Percentiles rank a stretch among this genome's conserved stretches.
Evolutionary conservation across 2,888 invertebrate species (phyloP).

Genomic region (Gandaritis pyraliata): DNA sequence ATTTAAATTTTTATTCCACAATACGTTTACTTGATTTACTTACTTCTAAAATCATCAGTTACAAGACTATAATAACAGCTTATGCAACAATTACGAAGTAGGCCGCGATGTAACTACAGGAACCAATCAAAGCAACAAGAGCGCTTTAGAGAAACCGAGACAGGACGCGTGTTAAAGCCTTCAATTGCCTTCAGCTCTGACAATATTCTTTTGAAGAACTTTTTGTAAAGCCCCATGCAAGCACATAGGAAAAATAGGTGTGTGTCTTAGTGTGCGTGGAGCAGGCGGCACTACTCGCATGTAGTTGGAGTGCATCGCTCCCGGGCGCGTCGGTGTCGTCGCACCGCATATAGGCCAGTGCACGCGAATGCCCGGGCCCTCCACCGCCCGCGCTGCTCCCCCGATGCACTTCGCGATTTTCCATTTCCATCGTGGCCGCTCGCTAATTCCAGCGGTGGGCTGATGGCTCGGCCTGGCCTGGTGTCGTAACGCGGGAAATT

Average conservation of each 20-base stretch:
- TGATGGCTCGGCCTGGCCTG: conserved; percentile 51
- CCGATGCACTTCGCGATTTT: conserved; percentile 78
- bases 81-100: conserved; percentile 33
- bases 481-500: conserved; percentile 73
- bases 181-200: conserved; percentile 68
- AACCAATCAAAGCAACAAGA: conserved; percentile 35
- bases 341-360: conserved; percentile 85
- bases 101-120: conserved; percentile 39
- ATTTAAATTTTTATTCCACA: conserved; percentile 9
- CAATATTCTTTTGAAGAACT: conserved; percentile 70
- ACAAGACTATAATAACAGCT: conserved; percentile 30
- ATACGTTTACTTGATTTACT: conserved; percentile 18
- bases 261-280: conserved; percentile 74
- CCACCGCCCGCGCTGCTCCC: conserved; percentile 44
- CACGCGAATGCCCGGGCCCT: conserved; percentile 79
- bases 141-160: conserved; percentile 20
- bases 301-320: conserved; percentile 83
- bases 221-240: conserved; percentile 68
- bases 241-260: conserved; percentile 73
- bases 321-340: conserved; percentile 82
- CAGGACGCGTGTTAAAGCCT: conserved; percentile 44
- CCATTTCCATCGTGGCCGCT: conserved; percentile 77
- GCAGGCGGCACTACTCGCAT: conserved; percentile 71
- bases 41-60: conserved; percentile 31
- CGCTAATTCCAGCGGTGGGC: conserved; percentile 70